These are phyloP conservation scores for Tiliacea aurago DNA, from an alignment of 2,888 invertebrate species.

Conservation along the genomic window DNA sequence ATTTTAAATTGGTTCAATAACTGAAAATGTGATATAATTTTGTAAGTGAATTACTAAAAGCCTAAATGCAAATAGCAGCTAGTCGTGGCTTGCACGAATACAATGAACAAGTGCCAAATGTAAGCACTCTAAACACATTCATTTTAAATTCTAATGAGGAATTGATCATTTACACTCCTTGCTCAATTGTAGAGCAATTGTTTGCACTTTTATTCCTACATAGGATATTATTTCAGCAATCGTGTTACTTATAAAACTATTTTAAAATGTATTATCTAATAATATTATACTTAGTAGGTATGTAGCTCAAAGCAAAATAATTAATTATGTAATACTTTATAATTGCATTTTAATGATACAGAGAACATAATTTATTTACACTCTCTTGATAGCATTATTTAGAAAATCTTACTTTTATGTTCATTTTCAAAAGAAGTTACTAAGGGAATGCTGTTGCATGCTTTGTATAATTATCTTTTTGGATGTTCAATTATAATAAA, in stretches of 20 bases:
- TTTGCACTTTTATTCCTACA: slow-evolving; percentile 63
- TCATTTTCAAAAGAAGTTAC: slow-evolving; percentile 33
- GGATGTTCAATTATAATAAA: slow-evolving; percentile 10
- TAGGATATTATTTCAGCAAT: slow-evolving; percentile 62
- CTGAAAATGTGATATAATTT: slow-evolving; percentile 77
- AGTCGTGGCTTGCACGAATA: slow-evolving; percentile 78
- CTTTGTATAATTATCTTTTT: slow-evolving; percentile 37
- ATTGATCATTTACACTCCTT: slow-evolving; percentile 71
- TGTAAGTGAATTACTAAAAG: slow-evolving; percentile 63
- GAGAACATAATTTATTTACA: slow-evolving; percentile 47
- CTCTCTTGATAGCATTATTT: slow-evolving; percentile 43
- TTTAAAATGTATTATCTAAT: slow-evolving; percentile 54
- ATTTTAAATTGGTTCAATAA: slow-evolving; percentile 69
- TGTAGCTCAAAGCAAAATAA: slow-evolving; percentile 65
- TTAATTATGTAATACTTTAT: slow-evolving; percentile 49
- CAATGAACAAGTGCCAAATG: slow-evolving; percentile 83
- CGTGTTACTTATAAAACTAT: slow-evolving; percentile 54
- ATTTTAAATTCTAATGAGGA: slow-evolving; percentile 66
- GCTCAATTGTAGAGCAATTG: slow-evolving; percentile 69
- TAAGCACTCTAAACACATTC: slow-evolving; percentile 78
- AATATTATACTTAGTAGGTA: slow-evolving; percentile 32
- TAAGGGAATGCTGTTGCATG: slow-evolving; percentile 52
- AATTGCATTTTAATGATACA: slow-evolving; percentile 53
- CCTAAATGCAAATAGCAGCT: slow-evolving; percentile 72
- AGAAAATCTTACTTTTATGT: slow-evolving; percentile 38